Percentiles rank a stretch among this genome's conserved stretches.
Conservation (phyloP, 2,888 invertebrate genomes). For the Noctua pronuba region DNA sequence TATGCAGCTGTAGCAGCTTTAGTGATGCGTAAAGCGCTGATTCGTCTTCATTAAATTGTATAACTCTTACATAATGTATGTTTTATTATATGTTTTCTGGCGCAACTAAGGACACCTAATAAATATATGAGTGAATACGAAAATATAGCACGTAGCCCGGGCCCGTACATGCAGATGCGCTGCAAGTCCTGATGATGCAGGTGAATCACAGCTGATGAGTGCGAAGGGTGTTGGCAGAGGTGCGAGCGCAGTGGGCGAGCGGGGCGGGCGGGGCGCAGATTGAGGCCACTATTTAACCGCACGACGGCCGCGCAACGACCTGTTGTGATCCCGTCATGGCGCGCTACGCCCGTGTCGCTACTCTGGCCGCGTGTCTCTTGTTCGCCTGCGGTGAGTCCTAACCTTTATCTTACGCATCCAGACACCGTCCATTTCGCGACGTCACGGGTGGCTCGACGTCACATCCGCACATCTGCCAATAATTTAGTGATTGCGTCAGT, state of each 20-base stretch:
- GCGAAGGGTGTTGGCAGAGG: constrained; percentile 88
- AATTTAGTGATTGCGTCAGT: constrained; percentile 83
- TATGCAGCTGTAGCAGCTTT: constrained; percentile 29
- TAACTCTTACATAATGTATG: constrained; percentile 58
- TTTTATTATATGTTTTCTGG: constrained; percentile 45
- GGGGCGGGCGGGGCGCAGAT: constrained; percentile 89
- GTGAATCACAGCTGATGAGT: constrained; percentile 87
- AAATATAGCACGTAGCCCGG: constrained; percentile 24
- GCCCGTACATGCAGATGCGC: constrained; percentile 53
- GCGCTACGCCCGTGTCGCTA: constrained; percentile 90
- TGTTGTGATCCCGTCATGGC: constrained; percentile 91
- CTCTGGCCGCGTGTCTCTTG: constrained; percentile 90
- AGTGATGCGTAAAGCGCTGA: constrained; percentile 38
- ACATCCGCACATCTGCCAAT: constrained; percentile 78
- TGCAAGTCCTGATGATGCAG: constrained; percentile 75
- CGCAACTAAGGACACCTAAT: constrained; percentile 39
- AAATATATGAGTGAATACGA: constrained; percentile 32
- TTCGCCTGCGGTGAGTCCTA: constrained; percentile 90
- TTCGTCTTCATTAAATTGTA: constrained; percentile 53
- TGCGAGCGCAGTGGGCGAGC: constrained; percentile 88
- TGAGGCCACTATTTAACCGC: constrained; percentile 91
- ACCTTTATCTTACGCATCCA: constrained; percentile 88
- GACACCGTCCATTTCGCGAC: constrained; percentile 87
- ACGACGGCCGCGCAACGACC: constrained; percentile 89
- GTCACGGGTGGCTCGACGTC: constrained; percentile 84